Conservation (phyloP, 2,888 invertebrate genomes). For the Oscheius myriophilus region DNA sequence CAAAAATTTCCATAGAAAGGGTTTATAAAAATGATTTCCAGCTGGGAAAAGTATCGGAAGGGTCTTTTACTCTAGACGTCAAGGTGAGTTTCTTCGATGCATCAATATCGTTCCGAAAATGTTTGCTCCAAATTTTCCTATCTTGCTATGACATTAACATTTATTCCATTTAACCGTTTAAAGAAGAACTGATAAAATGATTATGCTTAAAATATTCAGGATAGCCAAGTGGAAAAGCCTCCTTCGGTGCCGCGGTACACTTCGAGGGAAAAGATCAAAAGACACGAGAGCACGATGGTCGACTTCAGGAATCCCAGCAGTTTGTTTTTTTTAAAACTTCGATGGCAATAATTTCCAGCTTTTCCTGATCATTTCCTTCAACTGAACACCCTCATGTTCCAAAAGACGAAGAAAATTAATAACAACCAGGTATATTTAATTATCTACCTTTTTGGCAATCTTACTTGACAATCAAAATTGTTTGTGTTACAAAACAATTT, state of each 20-base stretch:
- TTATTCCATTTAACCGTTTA: too few species aligned
- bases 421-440: slow-evolving; percentile 32
- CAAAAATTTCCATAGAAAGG: too few species aligned
- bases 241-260: slow-evolving; percentile 14
- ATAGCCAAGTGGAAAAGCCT: slow-evolving; percentile 15
- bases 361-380: slow-evolving; percentile 41
- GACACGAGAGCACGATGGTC: slow-evolving; percentile 36
- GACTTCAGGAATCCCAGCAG: slow-evolving; percentile 38
- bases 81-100: too few species aligned
- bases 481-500: too few species aligned
- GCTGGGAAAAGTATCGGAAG: too few species aligned
- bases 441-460: background rate
- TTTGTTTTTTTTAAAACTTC: slow-evolving; percentile 15
- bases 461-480: too few species aligned
- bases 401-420: slow-evolving; percentile 25
- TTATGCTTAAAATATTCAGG: slow-evolving; percentile 20
- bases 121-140: too few species aligned
- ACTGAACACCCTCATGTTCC: slow-evolving; percentile 39
- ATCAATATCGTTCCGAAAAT: too few species aligned
- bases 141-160: too few species aligned
- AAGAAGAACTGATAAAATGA: background rate
- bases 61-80: too few species aligned
- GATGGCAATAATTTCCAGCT: slow-evolving; percentile 22
- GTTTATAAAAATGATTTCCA: too few species aligned
- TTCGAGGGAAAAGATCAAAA: slow-evolving; percentile 31